Conservation (phyloP, 2,797 vertebrate genomes). For the Danio choprae region DNA sequence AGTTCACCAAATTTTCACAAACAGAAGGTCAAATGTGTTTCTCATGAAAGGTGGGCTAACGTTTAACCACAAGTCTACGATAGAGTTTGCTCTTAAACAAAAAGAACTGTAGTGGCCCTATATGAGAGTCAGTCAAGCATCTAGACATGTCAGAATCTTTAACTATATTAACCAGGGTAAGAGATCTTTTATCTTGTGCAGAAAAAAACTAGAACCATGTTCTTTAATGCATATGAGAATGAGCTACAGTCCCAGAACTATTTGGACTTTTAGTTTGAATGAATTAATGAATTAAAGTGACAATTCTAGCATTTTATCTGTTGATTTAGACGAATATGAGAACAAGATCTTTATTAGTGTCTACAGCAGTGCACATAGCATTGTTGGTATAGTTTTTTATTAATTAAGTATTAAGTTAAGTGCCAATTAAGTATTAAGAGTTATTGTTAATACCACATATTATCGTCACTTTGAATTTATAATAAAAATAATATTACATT, state of each 20-base stretch:
- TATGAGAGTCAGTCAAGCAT: neutral
- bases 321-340: no score
- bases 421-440: no score
- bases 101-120: neutral
- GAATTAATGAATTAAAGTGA: no score
- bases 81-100: conserved; percentile 19
- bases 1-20: neutral
- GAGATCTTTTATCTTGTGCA: neutral
- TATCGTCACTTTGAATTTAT: no score
- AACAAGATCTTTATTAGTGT: no score
- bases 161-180: conserved; percentile 5
- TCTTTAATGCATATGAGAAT: neutral
- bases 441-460: no score
- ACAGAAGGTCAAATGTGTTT: neutral
- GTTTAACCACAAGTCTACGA: neutral
- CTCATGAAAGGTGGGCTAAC: neutral
- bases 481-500: no score
- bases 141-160: neutral
- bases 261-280: neutral
- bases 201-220: neutral
- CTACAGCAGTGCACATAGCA: no score
- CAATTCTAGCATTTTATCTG: no score
- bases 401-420: no score
- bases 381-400: no score
- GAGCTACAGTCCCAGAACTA: neutral